Conservation (phyloP, 2,888 invertebrate species). For the Craniophora ligustri region DNA sequence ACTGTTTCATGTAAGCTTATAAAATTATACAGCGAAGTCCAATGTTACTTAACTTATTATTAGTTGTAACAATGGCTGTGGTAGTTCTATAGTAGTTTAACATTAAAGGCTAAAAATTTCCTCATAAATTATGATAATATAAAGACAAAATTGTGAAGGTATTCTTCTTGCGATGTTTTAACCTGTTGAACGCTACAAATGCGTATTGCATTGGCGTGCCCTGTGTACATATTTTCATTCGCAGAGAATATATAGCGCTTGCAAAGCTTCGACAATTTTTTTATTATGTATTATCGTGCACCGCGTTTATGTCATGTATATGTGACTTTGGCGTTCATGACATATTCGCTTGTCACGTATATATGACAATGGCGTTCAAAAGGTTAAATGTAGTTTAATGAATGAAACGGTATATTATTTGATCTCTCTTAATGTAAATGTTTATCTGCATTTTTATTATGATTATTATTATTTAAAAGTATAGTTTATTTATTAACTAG, state of each 20-base stretch:
- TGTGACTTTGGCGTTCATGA: too few relatives aligned
- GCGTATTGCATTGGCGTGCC: too few relatives aligned
- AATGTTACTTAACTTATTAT: constrained; percentile 66
- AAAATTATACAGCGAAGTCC: constrained; percentile 55
- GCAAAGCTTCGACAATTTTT: too few relatives aligned
- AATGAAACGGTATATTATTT: constrained; percentile 56
- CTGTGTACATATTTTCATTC: too few relatives aligned
- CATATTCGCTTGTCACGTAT: too few relatives aligned
- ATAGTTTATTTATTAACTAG: constrained; percentile 58
- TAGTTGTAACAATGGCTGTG: constrained; percentile 71
- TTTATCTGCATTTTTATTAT: constrained; percentile 59
- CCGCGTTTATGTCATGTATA: too few relatives aligned
- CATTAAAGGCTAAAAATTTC: constrained; percentile 20
- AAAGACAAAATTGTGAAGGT: constrained; percentile 40
- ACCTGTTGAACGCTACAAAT: too few relatives aligned
- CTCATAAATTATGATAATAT: constrained; percentile 24
- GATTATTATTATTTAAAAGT: constrained; percentile 54
- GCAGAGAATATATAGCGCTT: too few relatives aligned
- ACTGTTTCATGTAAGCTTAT: constrained; percentile 22
- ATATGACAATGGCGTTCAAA: too few relatives aligned
- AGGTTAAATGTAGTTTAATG: constrained; percentile 38
- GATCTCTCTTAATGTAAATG: constrained; percentile 59
- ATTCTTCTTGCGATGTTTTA: constrained; percentile 23
- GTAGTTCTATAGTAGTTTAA: constrained; percentile 45
- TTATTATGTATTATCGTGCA: too few relatives aligned